Conservation (phyloP, 2,113 vertebrate species). For the Rhea pennata region DNA sequence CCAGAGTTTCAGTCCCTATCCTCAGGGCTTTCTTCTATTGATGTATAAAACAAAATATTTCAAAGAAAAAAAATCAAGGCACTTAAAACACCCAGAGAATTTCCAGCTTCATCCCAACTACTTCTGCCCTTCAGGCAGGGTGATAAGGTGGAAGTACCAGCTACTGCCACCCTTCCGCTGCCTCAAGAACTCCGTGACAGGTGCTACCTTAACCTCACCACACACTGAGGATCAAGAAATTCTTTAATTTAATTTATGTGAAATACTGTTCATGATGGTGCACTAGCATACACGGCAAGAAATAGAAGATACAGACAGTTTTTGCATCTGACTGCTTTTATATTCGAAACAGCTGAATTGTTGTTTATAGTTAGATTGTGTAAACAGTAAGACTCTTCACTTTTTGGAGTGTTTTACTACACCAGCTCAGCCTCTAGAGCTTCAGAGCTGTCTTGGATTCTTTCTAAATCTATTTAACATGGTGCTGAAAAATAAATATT, state of each 20-base stretch:
- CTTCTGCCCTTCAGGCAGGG: neutral
- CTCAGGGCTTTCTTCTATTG: neutral
- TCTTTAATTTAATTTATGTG: neutral
- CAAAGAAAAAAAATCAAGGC: neutral
- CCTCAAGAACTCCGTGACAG: neutral
- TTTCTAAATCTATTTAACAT: neutral
- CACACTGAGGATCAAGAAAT: neutral
- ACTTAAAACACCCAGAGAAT: neutral
- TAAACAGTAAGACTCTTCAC: neutral
- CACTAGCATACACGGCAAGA: neutral
- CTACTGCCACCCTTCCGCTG: neutral
- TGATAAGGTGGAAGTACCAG: neutral
- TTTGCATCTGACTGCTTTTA: neutral
- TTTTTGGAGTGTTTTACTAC: neutral
- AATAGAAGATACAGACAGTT: neutral
- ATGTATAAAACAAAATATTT: slow-evolving; percentile 49
- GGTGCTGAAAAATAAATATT: neutral
- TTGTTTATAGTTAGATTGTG: neutral
- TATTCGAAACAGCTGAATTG: neutral
- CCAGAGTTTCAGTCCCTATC: neutral
- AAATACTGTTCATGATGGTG: neutral
- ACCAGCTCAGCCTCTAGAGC: neutral
- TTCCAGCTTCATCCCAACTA: neutral
- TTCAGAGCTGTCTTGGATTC: neutral
- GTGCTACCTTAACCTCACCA: neutral